Base-by-base conservation (phyloP, 2,888 invertebrate species). In the Brenthis ino region DNA sequence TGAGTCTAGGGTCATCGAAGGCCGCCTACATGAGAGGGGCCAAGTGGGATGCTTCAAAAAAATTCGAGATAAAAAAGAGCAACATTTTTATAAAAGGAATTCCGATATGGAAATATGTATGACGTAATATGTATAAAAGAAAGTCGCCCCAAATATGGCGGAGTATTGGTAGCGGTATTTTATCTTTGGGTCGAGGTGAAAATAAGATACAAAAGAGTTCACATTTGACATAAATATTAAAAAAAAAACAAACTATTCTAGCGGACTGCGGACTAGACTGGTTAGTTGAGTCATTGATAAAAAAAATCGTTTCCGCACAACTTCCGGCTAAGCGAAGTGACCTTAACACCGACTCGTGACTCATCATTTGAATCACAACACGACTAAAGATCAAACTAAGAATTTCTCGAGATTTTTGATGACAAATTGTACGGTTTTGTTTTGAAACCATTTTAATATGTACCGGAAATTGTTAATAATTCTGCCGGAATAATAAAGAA, bases 281-380 rank as follows among this genome's bases (percentile, higher is more conserved):
- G 53, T 66, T 53, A 64, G 72, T 72, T 77, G 77, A 78, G 70
- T 78, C 77, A 77, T 68, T 71, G 56, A 70, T 73, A 70, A 73
- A 75, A 75, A 77, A 73, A 72, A 68, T 64, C 57, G 61, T 71
- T 76, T 79, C 78, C 78, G 77, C 48, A 57, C 11, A 58, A 64
- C 74, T 77, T 79, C 79, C 79, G 78, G 68, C 63, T 72, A 57
- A 64, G 33, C 57, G 68, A 64, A 67, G 68, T 75, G 75, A 77
- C 73, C 74, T 73, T 71, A 74, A 60, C 66, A 60, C 13, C 61
- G 57, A 57, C 48, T 50, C 50, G 47, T 72, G 72, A 71, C 37
- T 74, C 72, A 69, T 65, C 58, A 60, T 43, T 65, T 69, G 65
- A 66, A 57, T 61, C 69, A 66, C 43, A 53, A 33, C 33, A 56